These are phyloP conservation scores for Branchipolynoe longqiensis DNA, from an alignment of 2,888 invertebrate genomes.

Conservation along the genomic window DNA sequence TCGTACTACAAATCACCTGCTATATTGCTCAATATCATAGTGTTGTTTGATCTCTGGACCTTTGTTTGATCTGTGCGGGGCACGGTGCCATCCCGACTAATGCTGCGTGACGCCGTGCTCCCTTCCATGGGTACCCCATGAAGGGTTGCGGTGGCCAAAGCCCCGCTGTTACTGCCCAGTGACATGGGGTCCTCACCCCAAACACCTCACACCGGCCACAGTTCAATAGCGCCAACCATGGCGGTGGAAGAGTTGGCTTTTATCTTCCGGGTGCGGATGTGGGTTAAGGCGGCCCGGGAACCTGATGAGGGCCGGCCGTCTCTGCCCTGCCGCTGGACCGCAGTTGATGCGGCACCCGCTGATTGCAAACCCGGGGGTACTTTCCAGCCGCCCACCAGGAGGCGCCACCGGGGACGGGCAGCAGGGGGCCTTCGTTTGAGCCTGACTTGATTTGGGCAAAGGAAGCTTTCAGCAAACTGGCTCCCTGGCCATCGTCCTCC, in stretches of 20 bases:
- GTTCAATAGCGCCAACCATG: constrained; percentile 33
- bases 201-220: too few species aligned
- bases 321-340: not conserved
- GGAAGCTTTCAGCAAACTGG: not conserved
- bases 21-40: too few species aligned
- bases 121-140: too few species aligned
- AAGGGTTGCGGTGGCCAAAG: too few species aligned
- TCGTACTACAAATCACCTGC: too few species aligned
- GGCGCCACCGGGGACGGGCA: not conserved
- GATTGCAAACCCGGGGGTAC: constrained; percentile 10
- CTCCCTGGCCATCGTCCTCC: too few species aligned
- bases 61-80: too few species aligned
- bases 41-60: too few species aligned
- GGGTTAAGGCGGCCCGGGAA: not conserved
- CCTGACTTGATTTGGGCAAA: constrained; percentile 27
- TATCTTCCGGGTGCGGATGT: not conserved
- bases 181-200: too few species aligned
- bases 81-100: too few species aligned
- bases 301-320: not conserved
- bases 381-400: not conserved
- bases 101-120: too few species aligned
- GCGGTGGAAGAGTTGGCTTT: constrained; percentile 40
- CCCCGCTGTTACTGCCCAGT: too few species aligned
- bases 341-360: not conserved
- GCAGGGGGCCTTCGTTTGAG: not conserved